Evolutionary conservation across 1,140 invertebrate genomes (phyloP).

Genomic region (Pseudobourletiella spinata): DNA sequence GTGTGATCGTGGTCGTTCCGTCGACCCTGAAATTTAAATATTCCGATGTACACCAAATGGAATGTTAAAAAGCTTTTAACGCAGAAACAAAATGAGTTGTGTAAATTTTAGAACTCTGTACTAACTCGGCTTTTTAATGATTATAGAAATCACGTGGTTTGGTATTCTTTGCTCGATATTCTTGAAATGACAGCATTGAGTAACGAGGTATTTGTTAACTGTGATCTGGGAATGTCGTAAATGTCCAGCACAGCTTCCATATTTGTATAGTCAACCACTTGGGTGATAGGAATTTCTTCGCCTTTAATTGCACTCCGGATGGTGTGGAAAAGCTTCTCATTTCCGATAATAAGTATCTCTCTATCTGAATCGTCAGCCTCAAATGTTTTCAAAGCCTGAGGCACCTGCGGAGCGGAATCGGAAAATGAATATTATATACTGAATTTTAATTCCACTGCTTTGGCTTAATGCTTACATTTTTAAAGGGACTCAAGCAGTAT

Average conservation of each 20-base stretch:
- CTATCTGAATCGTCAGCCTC: conserved; percentile 50
- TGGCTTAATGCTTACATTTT: too few species aligned
- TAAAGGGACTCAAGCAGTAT: conserved; percentile 57
- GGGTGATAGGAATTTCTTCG: conserved; percentile 42
- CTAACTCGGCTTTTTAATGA: too few species aligned
- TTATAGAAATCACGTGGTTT: background rate
- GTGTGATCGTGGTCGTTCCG: too few species aligned
- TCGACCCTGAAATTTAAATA: too few species aligned
- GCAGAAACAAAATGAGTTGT: background rate
- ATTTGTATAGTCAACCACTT: conserved; percentile 44
- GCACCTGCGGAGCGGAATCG: too few species aligned
- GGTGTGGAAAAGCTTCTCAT: conserved; percentile 40
- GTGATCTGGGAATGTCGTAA: conserved; percentile 50
- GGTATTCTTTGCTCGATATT: conserved; percentile 49
- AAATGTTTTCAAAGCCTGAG: conserved; percentile 51
- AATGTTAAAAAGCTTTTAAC: too few species aligned
- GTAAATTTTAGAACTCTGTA: background rate
- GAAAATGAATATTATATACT: too few species aligned
- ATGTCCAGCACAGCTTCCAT: conserved; percentile 45
- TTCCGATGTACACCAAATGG: too few species aligned
- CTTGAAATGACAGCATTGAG: conserved; percentile 51
- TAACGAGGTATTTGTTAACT: conserved; percentile 43
- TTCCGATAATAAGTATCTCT: conserved; percentile 47
- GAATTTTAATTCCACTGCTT: too few species aligned
- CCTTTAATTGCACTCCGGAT: conserved; percentile 46